phyloP scores from a whole-genome alignment of 2,797 vertebrate genomes.

The Taenioides sp. region DNA sequence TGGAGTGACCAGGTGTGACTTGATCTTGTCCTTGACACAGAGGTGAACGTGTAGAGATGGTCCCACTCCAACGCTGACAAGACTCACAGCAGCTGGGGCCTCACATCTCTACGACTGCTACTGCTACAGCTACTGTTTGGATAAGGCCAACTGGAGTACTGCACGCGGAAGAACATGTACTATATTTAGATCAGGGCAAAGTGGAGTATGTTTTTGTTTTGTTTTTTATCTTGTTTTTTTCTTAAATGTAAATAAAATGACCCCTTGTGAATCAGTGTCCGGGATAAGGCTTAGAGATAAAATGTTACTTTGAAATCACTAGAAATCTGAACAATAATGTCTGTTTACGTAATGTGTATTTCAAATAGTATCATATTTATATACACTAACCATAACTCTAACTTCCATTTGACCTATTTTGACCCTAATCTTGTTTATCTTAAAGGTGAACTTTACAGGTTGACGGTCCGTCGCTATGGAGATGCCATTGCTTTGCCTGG shows the following conservation, averaged over 20 bases:
- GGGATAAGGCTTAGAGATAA: neutral
- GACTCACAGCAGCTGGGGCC: conserved; percentile 38
- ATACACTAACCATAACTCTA: neutral
- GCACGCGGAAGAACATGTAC: neutral
- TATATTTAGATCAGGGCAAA: neutral
- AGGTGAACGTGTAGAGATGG: conserved; percentile 61
- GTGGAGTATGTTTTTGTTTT: no score
- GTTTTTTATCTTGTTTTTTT: no score
- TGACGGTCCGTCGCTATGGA: no score
- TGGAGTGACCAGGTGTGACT: conserved; percentile 65
- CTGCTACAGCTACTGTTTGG: no score
- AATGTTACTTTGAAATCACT: neutral
- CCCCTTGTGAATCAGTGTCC: no score
- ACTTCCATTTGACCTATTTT: neutral
- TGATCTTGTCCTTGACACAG: conserved; percentile 69
- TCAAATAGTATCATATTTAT: no score
- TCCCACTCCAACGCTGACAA: conserved; percentile 53
- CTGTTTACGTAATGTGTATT: neutral
- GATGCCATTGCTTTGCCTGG: no score
- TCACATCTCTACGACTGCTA: conserved; percentile 16
- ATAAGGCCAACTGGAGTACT: neutral
- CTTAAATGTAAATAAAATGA: no score
- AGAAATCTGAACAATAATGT: neutral
- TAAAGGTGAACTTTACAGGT: no score
- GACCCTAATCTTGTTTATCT: neutral